Evolutionary conservation across 2,797 vertebrate genomes (phyloP), one percentile per base, ranked within the genome.

Genomic region (Phoxinus dragarum): DNA sequence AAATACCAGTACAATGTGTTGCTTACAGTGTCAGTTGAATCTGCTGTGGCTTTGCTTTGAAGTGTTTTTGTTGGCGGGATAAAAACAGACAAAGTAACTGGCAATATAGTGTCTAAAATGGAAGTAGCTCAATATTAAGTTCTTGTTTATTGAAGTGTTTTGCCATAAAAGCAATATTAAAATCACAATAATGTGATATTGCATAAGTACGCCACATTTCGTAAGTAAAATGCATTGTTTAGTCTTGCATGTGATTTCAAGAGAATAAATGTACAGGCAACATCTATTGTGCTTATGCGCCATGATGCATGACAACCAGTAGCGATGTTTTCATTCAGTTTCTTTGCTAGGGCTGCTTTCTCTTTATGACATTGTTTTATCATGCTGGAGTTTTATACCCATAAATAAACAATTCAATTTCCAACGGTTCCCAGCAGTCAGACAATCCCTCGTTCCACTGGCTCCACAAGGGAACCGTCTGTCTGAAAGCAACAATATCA

Each of bases 401-500:
- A 31, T 47, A 69, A 80, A 61, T 73, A 80, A 74, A 71, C 42
- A 73, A 73, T 80, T 61, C 21, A 49, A 52, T 80, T 85, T 80
- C 56, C 66, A 80, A 61, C 11, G 12, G 68, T 80, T 85, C 54
- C 56, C 56, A 80, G 67, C 76, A 54, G 67, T 38, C 54, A 49
- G 56, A 80, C 40, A 52, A 85, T 61, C 54, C 83, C 49, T 64
- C 40, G 2, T 78, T 69, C 83, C 67, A 11, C 64, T 47, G 38
- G 49, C 68, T 80, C 76, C 67, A 80, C 76, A 80, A 85, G 84
- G 76, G 38, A 54, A 49, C 31, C 67, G 49, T 72, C 84, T 49
- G 84, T 85, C 84, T 85, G 56, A 80, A 73, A 66, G 84, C 73
- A 85, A 64, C 80, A 73, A 79, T 73, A 72, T 82, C 59, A 85